These are phyloP conservation scores for Orthonyx spaldingii DNA, from an alignment of 2,113 vertebrate species.

Conservation along the genomic window DNA sequence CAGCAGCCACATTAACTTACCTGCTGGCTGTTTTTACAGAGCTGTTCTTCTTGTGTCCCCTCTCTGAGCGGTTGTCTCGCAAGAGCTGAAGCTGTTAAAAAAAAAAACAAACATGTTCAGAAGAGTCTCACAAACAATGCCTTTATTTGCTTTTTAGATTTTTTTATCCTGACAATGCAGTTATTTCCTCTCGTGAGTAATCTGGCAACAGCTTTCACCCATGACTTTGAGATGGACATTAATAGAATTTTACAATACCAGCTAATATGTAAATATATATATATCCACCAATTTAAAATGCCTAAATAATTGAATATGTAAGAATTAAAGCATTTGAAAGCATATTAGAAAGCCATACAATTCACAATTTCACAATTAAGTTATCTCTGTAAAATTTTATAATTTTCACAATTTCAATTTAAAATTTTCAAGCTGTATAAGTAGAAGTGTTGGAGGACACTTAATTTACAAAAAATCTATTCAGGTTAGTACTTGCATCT, in stretches of 20 bases:
- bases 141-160: neutral
- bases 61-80: conserved; percentile 85
- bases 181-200: neutral
- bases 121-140: conserved; percentile 20
- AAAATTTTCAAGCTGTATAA: neutral
- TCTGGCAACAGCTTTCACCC: neutral
- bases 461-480: neutral
- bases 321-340: neutral
- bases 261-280: neutral
- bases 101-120: neutral
- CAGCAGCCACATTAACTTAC: conserved; percentile 63
- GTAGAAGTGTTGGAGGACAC: neutral
- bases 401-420: neutral
- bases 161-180: neutral
- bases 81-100: conserved; percentile 75
- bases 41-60: conserved; percentile 89
- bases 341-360: neutral
- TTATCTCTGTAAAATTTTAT: neutral
- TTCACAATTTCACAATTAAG: neutral
- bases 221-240: neutral
- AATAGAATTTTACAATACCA: neutral
- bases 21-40: conserved; percentile 92
- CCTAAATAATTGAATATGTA: neutral
- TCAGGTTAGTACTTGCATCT: neutral
- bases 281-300: neutral